phyloP scores from a whole-genome alignment of 2,797 vertebrate species.

The Halcyon badia region DNA sequence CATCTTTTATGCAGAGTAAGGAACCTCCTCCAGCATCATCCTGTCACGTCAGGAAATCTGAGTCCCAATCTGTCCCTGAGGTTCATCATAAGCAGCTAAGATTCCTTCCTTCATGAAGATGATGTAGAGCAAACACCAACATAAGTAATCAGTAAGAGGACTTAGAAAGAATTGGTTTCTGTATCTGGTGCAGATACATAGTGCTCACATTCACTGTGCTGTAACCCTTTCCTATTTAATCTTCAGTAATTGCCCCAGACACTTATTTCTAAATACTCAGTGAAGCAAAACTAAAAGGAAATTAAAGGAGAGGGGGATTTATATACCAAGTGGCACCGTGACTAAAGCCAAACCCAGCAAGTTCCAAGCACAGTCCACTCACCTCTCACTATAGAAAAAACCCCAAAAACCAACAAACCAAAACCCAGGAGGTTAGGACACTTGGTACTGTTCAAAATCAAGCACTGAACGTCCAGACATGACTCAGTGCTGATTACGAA shows the following conservation, averaged over 20 bases:
- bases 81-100: accelerated
- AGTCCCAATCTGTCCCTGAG: accelerated
- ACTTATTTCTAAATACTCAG: not conserved
- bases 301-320: not conserved
- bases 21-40: not conserved
- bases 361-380: not conserved
- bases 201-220: not conserved
- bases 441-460: not conserved
- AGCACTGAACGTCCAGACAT: slow-evolving; percentile 37
- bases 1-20: accelerated
- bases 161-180: not conserved
- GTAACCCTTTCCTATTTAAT: not conserved
- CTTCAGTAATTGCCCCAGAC: not conserved
- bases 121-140: not conserved
- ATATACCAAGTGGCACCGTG: not conserved
- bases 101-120: not conserved
- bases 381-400: not conserved
- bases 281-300: not conserved
- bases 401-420: too few relatives aligned
- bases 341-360: not conserved
- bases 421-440: not conserved
- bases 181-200: accelerated
- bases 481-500: slow-evolving; percentile 50
- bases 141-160: not conserved
- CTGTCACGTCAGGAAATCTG: not conserved